Conservation (phyloP, 1,140 invertebrate species). For the Dinoponera quadriceps region DNA sequence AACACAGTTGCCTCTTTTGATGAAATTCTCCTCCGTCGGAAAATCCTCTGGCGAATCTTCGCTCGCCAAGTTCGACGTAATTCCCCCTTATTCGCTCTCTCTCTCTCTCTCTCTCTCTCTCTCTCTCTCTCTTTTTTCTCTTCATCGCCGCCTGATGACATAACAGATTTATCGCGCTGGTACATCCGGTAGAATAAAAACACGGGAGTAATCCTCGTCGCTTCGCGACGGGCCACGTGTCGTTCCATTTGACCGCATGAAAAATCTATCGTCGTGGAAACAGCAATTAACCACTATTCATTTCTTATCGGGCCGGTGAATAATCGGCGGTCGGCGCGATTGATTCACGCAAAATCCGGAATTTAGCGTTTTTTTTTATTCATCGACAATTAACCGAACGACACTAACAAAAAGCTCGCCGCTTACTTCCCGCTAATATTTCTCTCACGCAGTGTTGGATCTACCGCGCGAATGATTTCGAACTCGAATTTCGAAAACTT, state of each 20-base stretch:
- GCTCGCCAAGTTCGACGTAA: too few species aligned
- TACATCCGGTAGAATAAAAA: background rate
- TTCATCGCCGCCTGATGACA: background rate
- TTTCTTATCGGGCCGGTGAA: background rate
- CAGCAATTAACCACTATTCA: background rate
- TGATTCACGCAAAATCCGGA: constrained; percentile 1
- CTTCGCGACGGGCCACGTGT: too few species aligned
- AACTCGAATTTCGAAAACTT: background rate
- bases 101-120: too few species aligned
- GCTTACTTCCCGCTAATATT: constrained; percentile 9
- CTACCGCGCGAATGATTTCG: background rate
- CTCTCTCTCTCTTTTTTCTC: too few species aligned
- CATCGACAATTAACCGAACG: background rate
- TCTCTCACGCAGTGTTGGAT: background rate
- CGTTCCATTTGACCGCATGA: background rate
- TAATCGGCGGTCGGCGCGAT: background rate
- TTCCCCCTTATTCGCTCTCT: too few species aligned
- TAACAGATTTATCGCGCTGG: background rate
- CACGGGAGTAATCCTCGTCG: background rate
- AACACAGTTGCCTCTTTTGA: too few species aligned
- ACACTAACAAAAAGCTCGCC: constrained; percentile 3
- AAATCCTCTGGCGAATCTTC: too few species aligned
- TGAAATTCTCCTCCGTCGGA: too few species aligned
- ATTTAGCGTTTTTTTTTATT: background rate
- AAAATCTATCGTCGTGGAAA: background rate